Evolutionary conservation across 2,888 invertebrate species (phyloP), one percentile per base, ranked within the genome.

Genomic region (Diaphora mendica): DNA sequence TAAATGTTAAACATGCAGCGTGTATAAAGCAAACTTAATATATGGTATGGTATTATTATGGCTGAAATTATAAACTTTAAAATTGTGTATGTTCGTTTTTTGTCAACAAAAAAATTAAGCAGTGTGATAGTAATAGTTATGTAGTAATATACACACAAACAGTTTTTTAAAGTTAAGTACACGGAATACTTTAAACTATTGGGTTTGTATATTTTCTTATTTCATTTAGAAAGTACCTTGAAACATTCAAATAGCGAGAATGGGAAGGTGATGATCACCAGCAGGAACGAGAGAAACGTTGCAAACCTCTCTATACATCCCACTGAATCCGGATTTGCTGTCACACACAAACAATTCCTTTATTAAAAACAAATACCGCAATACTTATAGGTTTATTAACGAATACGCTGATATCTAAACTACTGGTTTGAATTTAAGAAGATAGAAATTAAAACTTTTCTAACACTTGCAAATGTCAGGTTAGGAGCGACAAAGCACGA

Each of bases 191-290:
- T 59, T 62, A 62, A 62, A 62, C 11, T 15, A 13, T 7, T 48
- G 48, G 48, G 20, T 48, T 48, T 59, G 13, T 26, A 26, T 44
- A 39, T 44, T 67, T 48, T 66, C 26, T 42, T 44, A 35, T 35
- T 42, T 59, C 23, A 23, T 66, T 67, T 67, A 67, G 11, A 20
- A 67, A 30, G 92, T 95, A 97, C 97, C 96, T 98, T 98, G 91
- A 98, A 98, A 91, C 98, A 98, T 91, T 98, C 97, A 91, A 98
- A 98, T 74, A 98, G 93, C 5, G 98, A 98, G 88, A 98, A 97
- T 48, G 98, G 98, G 85, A 98, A 96, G 5, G 98, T 98, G 79
- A 97, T 88, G 85, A 98, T 94, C 89, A 98, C 96, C 35, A 98
- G 91, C 68, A 98, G 87, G 73, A 97, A 95, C 17, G 98, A 98